These are phyloP conservation scores for Ectemnius cavifrons DNA, from an alignment of 2,888 invertebrate species.

Conservation along the genomic window DNA sequence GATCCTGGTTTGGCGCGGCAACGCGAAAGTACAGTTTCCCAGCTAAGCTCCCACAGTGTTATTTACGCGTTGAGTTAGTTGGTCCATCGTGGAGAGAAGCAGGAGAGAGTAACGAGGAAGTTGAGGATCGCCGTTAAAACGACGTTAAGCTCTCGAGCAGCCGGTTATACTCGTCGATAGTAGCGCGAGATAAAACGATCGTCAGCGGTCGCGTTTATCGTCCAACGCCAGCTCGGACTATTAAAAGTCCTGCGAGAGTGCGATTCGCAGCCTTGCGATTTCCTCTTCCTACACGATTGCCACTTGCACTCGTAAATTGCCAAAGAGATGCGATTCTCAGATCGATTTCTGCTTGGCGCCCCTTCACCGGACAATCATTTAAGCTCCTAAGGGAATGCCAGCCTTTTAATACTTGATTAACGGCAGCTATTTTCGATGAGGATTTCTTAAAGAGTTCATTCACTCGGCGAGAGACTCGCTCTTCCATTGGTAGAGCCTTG, in stretches of 20 bases:
- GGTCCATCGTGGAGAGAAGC: too few species aligned
- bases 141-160: too few species aligned
- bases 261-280: not conserved
- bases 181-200: too few species aligned
- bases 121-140: not conserved
- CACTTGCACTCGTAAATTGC: not conserved
- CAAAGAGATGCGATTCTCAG: too few species aligned
- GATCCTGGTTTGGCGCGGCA: not conserved
- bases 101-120: not conserved
- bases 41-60: too few species aligned
- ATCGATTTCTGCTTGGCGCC: too few species aligned
- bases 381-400: not conserved
- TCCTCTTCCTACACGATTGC: not conserved
- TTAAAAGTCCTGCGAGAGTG: constrained; percentile 20
- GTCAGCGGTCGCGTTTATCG: too few species aligned
- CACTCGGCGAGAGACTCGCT: not conserved
- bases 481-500: not conserved
- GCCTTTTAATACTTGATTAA: not conserved
- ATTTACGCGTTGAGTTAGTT: too few species aligned
- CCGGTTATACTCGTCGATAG: too few species aligned
- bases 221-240: not conserved
- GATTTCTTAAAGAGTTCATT: not conserved
- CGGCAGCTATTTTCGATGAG: not conserved
- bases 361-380: too few species aligned
- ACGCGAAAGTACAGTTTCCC: not conserved